Evolutionary conservation across 2,797 vertebrate species (phyloP).

Genomic region (Catostomus latipinnis): DNA sequence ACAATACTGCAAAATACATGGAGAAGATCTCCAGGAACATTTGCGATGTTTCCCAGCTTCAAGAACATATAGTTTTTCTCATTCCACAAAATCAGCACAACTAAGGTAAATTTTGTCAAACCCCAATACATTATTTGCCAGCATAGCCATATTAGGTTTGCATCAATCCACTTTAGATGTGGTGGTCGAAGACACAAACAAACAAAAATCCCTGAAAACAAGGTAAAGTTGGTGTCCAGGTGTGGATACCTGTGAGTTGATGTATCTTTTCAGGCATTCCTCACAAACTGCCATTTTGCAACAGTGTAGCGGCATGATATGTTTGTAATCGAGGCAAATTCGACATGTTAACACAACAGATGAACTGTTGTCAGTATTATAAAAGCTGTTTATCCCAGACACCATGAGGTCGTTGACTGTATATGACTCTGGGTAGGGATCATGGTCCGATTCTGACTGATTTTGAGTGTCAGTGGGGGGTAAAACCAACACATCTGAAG

Average conservation of each 20-base stretch:
- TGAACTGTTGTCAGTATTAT: conserved; percentile 68
- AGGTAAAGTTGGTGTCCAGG: background rate
- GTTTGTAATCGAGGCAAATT: conserved; percentile 90
- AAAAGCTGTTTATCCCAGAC: conserved; percentile 68
- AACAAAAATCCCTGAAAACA: background rate
- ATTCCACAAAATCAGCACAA: background rate
- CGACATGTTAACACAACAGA: conserved; percentile 84
- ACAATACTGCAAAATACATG: background rate
- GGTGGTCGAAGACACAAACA: background rate
- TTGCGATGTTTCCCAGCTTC: background rate
- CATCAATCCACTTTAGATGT: background rate
- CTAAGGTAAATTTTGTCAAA: too few relatives aligned
- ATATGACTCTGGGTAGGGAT: conserved; percentile 70
- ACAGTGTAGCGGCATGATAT: conserved; percentile 88
- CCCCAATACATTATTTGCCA: background rate
- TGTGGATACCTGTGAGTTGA: conserved; percentile 87
- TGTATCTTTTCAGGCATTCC: conserved; percentile 92
- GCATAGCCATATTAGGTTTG: background rate
- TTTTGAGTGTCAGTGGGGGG: conserved; percentile 41
- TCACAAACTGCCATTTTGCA: conserved; percentile 94
- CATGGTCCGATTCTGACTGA: conserved; percentile 45
- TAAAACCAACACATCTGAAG: conserved; percentile 39
- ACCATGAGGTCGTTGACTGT: conserved; percentile 78
- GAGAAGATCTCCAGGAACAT: too few relatives aligned
- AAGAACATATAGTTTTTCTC: background rate